Base-by-base conservation (phyloP, 2,888 invertebrate genomes). In the Galeopsomyia nigrocyanea region DNA sequence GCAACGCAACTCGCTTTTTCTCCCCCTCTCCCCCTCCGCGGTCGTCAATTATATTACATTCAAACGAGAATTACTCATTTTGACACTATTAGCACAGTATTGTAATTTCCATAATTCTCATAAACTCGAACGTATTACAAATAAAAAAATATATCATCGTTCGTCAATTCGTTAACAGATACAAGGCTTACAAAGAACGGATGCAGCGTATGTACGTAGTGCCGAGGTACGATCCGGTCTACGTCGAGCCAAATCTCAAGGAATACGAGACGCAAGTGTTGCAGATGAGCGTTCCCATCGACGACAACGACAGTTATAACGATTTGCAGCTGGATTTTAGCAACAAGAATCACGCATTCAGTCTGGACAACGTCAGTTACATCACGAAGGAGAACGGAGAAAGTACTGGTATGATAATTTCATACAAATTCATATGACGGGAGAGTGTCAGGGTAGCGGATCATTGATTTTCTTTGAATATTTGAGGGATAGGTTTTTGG, bases 261-360 rank as follows among this genome's bases (percentile, higher is more conserved):
- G 94, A 97, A 87, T 98, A 97, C 86, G 97, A 98, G 87, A 97
- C 97, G 0, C 97, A 97, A 90, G 94, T 96, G 55, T 88, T 96
- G 2, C 95, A 96, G 78, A 96, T 96, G 96, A 95, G 95, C 76
- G 96, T 97, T 2, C 93, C 93, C 0, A 92, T 95, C 2, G 96
- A 96, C 80, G 94, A 94, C 76, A 92, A 91, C 75, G 93, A 93
- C 78, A 92, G 93, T 74, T 91, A 89, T 82, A 91, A 91, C 82
- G 95, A 95, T 83, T 84, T 95, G 49, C 95, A 95, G 83, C 87
- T 95, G 69, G 95, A 95, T 86, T 94, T 95, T 83, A 95, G 95
- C 85, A 93, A 94, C 78, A 93, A 93, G 81, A 95, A 95, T 85
- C 95, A 95, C 82, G 94, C 95, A 0, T 95, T 95, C 83, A 95